A percentile compares a stretch with the other conserved stretches of the same genome.
Conservation (phyloP, 2,888 invertebrate genomes). For the Troilus luridus region DNA sequence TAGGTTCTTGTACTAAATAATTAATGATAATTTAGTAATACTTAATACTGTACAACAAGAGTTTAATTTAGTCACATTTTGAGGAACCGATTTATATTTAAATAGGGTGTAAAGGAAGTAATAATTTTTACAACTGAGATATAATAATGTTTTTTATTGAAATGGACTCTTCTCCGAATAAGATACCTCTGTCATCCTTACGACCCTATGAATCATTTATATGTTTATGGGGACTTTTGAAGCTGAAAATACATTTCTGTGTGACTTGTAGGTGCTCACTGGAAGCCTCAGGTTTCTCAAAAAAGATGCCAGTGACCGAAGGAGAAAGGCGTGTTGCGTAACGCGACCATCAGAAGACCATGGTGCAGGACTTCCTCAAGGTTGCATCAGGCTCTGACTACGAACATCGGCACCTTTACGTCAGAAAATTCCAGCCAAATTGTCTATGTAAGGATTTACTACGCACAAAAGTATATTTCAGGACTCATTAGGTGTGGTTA, state of each 20-base stretch:
- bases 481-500: background rate
- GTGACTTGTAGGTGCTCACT: background rate
- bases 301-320: background rate
- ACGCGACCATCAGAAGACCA: background rate
- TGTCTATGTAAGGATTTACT: background rate
- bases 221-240: too few relatives aligned
- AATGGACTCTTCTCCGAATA: too few relatives aligned
- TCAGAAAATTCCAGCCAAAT: background rate
- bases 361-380: background rate
- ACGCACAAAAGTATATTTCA: background rate
- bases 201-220: too few relatives aligned
- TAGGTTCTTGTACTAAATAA: too few relatives aligned
- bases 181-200: too few relatives aligned
- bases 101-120: too few relatives aligned
- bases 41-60: too few relatives aligned
- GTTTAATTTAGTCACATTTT: too few relatives aligned
- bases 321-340: background rate
- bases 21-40: too few relatives aligned
- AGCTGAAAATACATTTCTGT: background rate
- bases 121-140: too few relatives aligned
- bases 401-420: background rate
- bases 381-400: conserved; percentile 3
- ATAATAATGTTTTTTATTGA: too few relatives aligned
- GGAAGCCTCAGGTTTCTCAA: background rate
- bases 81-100: too few relatives aligned